phyloP scores from a whole-genome alignment of 2,888 invertebrate genomes.

The Theretra japonica region DNA sequence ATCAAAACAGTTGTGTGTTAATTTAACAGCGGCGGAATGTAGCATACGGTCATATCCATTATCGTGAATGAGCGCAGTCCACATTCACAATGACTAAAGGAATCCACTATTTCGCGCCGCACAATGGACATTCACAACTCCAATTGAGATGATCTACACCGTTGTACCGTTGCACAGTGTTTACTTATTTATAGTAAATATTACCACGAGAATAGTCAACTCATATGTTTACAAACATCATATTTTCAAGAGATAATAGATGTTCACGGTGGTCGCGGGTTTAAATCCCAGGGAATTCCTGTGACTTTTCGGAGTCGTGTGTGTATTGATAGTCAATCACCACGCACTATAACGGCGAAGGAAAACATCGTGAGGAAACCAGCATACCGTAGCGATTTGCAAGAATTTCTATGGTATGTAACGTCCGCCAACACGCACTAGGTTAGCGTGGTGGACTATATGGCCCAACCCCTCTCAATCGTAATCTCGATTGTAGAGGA shows the following conservation, averaged over 20 bases:
- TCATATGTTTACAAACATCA: neutral
- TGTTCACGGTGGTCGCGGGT: too few species aligned
- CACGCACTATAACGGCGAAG: too few species aligned
- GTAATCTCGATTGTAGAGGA: too few species aligned
- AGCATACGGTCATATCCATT: constrained; percentile 27
- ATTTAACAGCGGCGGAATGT: neutral
- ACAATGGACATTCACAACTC: constrained; percentile 59
- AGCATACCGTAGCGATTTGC: too few species aligned
- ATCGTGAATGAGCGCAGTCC: constrained; percentile 16
- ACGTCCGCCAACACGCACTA: too few species aligned
- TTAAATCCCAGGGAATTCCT: too few species aligned
- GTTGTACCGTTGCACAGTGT: constrained; percentile 24
- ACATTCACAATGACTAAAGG: constrained; percentile 27
- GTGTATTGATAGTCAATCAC: too few species aligned
- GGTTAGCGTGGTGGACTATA: too few species aligned
- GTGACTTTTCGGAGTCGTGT: too few species aligned
- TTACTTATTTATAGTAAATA: neutral
- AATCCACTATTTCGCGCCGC: constrained; percentile 46
- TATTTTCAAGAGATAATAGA: neutral
- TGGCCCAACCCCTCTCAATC: too few species aligned
- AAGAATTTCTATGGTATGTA: too few species aligned
- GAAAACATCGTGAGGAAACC: too few species aligned
- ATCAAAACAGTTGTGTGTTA: neutral
- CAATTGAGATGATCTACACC: constrained; percentile 57
- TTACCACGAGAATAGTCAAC: neutral